phyloP scores from a whole-genome alignment of 2,797 vertebrate genomes.

The Synanceia verrucosa region DNA sequence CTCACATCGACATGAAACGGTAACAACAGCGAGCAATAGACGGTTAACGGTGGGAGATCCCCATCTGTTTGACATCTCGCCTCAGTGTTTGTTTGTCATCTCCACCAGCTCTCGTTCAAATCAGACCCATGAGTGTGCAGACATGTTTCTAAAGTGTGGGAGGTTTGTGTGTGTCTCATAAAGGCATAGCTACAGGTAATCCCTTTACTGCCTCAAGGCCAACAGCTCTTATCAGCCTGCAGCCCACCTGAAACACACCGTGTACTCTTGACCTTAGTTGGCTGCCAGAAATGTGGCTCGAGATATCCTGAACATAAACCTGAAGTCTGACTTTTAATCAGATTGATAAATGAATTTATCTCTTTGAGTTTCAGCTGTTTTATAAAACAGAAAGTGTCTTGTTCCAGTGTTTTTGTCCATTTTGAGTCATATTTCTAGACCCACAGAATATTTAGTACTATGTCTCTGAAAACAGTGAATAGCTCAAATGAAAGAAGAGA shows the following conservation, averaged over 20 bases:
- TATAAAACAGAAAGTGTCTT: too few species aligned
- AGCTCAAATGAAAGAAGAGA: too few species aligned
- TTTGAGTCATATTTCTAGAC: too few species aligned
- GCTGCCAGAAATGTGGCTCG: not conserved
- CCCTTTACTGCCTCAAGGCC: slow-evolving; percentile 41
- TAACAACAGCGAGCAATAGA: slow-evolving; percentile 54
- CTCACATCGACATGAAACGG: slow-evolving; percentile 60
- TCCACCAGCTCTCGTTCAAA: slow-evolving; percentile 5
- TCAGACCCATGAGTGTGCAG: not conserved
- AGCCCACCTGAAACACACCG: slow-evolving; percentile 8
- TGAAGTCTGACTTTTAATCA: not conserved
- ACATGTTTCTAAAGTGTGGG: not conserved
- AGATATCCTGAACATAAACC: not conserved
- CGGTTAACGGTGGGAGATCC: slow-evolving; percentile 50
- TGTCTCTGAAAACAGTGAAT: too few species aligned
- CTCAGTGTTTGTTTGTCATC: slow-evolving; percentile 16
- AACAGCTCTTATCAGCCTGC: slow-evolving; percentile 42
- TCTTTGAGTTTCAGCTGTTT: too few species aligned
- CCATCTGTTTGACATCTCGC: slow-evolving; percentile 52
- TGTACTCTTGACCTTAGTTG: slow-evolving; percentile 31
- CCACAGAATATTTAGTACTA: too few species aligned
- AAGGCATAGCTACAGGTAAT: slow-evolving; percentile 36
- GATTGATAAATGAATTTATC: not conserved
- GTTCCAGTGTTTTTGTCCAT: too few species aligned
- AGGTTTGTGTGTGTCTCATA: slow-evolving; percentile 4